Base-by-base conservation (phyloP, 2,113 vertebrate genomes). In the Xyliphius kryptos region DNA sequence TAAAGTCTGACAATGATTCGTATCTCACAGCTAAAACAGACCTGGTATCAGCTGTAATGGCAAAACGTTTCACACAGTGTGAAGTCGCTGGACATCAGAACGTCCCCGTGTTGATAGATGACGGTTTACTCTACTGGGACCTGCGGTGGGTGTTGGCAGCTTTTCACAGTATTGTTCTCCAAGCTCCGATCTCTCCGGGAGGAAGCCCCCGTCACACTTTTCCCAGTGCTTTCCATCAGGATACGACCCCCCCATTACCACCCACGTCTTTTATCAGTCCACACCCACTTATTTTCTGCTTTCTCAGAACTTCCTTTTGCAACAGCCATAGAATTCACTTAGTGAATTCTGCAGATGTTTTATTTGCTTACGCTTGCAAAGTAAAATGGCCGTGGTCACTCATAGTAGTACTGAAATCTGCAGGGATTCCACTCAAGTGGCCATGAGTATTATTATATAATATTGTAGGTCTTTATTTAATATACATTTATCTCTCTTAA, bases 151-250 rank as follows among this genome's bases (percentile, higher is more conserved):
- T 70, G 68, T 74, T 74, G 72, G 72, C 72, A 67, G 56, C 6
- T 15, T 70, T 70, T 74, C 63, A 64, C 64, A 70, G 55, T 40
- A 74, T 74, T 74, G 72, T 74, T 74, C 68, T 74, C 63, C 21
- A 9, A 16, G 17, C 36, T 20, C 15, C 20, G 13, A 54, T 67
- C 55, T 73, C 71, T 73, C 57, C 46, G 48, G 55, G 43, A 74
- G 72, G 72, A 74, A 74, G 68, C 59, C 58, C 63, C 60, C 16
- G 12, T 51, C 49, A 46, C 44, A 22, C 53, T 61, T 50, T 58
- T 60, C 54, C 43, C 57, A 66, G 53, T 15, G 40, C 37, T 49
- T 49, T 61, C 26, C 49, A 32, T 63, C 72, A 74, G 72, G 72
- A 70, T 68, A 46, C 56, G 19, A 41, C 1, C 21, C 51, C 59